phyloP scores from a whole-genome alignment of 2,888 invertebrate genomes.

The Lathronympha strigana region DNA sequence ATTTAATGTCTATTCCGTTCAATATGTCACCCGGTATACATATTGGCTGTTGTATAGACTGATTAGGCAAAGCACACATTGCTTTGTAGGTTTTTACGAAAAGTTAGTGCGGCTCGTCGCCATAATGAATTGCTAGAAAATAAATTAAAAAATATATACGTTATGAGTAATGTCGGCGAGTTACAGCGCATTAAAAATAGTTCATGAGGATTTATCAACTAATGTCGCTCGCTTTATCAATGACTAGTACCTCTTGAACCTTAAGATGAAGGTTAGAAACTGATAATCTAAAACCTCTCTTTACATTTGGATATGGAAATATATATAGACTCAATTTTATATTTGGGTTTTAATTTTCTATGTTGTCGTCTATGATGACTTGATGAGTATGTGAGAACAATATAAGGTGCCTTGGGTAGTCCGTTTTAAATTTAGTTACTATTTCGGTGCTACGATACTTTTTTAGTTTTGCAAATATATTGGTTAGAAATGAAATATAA shows the following conservation, averaged over 20 bases:
- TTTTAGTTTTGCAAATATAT: slow-evolving; percentile 18
- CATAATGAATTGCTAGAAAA: not conserved
- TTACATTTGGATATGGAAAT: not conserved
- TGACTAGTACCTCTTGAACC: not conserved
- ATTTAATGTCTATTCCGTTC: slow-evolving; percentile 41
- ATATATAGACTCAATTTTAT: not conserved
- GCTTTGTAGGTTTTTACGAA: slow-evolving; percentile 10
- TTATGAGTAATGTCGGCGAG: not conserved
- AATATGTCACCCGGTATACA: slow-evolving; percentile 55
- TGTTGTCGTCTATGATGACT: not conserved
- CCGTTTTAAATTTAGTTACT: slow-evolving; percentile 43
- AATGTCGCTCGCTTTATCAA: not conserved
- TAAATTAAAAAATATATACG: not conserved
- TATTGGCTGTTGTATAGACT: slow-evolving; percentile 61
- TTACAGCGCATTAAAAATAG: not conserved
- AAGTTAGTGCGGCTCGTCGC: not conserved
- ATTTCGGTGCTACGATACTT: slow-evolving; percentile 50
- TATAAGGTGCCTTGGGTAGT: slow-evolving; percentile 44
- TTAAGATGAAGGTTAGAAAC: not conserved
- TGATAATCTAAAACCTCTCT: not conserved
- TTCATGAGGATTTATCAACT: not conserved
- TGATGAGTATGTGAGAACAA: slow-evolving; percentile 7
- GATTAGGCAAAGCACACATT: slow-evolving; percentile 30
- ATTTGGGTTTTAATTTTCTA: slow-evolving; percentile 7
- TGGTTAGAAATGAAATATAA: not conserved